Evolutionary conservation across 2,797 vertebrate species (phyloP).

Genomic region (Distichodus sexfasciatus): DNA sequence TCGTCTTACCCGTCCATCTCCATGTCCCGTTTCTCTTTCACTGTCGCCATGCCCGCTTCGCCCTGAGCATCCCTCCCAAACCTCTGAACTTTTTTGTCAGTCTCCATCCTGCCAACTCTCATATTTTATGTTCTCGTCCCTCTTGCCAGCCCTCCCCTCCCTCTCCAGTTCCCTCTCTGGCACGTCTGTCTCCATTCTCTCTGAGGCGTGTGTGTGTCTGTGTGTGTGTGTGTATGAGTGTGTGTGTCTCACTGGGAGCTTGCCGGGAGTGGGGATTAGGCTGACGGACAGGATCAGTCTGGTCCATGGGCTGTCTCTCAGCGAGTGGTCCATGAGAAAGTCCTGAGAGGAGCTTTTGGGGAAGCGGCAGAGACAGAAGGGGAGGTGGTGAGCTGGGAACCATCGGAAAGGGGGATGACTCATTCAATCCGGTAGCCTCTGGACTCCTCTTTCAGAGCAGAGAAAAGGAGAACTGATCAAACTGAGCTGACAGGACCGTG

Average conservation of each 20-base stretch:
- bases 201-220: neutral
- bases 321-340: conserved; percentile 1
- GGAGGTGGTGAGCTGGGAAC: neutral
- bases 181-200: neutral
- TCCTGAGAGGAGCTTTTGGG: conserved; percentile 9
- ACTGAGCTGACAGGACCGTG: neutral
- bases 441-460: neutral
- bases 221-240: neutral
- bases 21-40: neutral
- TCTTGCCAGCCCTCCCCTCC: neutral
- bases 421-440: conserved; percentile 16
- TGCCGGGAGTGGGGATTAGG: conserved; percentile 31
- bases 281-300: conserved; percentile 36
- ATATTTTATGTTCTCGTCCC: neutral
- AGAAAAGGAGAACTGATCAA: neutral
- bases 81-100: neutral
- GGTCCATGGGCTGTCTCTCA: conserved; percentile 20
- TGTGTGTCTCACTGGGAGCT: conserved; percentile 1
- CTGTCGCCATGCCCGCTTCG: too few relatives aligned
- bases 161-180: neutral
- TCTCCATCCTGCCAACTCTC: neutral
- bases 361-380: neutral
- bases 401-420: neutral
- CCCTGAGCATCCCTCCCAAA: neutral
- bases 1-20: neutral